Percentiles rank a stretch among this genome's conserved stretches.
Conservation (phyloP, 2,113 vertebrate genomes). For the Bubalus kerabau region DNA sequence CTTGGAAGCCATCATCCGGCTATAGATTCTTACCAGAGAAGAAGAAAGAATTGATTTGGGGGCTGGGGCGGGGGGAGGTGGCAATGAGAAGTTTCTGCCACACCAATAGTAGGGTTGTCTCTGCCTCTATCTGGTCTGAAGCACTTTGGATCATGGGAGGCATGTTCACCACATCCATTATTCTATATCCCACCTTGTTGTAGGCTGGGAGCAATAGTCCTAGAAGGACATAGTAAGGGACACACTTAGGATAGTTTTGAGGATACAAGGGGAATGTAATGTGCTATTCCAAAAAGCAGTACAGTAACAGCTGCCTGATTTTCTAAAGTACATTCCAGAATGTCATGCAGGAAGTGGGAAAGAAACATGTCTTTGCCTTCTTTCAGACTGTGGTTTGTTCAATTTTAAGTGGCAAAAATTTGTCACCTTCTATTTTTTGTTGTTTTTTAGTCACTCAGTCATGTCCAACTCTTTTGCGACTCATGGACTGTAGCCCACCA, state of each 20-base stretch:
- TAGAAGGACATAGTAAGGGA: neutral
- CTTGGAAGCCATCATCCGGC: neutral
- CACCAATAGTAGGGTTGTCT: neutral
- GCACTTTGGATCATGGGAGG: neutral
- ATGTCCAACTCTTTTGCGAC: neutral
- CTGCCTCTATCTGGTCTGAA: neutral
- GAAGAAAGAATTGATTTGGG: neutral
- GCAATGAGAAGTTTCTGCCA: neutral
- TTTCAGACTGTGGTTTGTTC: neutral
- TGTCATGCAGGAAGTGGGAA: neutral
- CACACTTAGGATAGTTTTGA: neutral
- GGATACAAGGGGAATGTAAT: neutral
- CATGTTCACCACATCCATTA: neutral
- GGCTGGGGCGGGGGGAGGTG: neutral
- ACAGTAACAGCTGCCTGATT: neutral
- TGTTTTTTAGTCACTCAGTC: neutral
- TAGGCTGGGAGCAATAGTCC: neutral
- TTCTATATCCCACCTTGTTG: neutral
- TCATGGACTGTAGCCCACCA: neutral
- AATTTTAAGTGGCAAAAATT: slow-evolving; percentile 22
- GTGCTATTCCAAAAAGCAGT: neutral
- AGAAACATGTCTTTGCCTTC: neutral
- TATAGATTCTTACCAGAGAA: neutral
- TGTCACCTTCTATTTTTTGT: neutral
- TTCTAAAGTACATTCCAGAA: neutral